phyloP scores from a whole-genome alignment of 2,888 invertebrate genomes.

The Protophormia terraenovae region DNA sequence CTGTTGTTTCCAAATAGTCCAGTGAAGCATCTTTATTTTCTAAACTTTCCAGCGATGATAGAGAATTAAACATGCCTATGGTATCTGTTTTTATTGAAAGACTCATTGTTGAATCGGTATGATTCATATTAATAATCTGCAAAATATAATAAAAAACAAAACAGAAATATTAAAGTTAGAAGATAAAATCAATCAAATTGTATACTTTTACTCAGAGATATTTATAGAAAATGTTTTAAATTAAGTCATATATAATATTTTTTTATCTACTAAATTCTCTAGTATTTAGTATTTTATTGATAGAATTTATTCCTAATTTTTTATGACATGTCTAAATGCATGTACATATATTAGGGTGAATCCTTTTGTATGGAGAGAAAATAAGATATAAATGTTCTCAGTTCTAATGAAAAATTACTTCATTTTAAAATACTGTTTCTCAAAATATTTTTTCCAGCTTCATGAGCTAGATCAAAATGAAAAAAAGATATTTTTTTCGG shows the following conservation, averaged over 20 bases:
- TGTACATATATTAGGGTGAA: no score
- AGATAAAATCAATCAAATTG: no score
- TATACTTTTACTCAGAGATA: no score
- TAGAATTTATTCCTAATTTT: background rate
- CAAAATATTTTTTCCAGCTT: no score
- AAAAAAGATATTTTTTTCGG: no score
- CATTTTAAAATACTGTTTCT: no score
- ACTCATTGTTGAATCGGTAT: conserved; percentile 67
- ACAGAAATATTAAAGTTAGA: no score
- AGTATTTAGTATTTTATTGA: background rate
- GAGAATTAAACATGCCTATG: conserved; percentile 64
- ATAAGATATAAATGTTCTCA: no score
- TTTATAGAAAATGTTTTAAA: background rate
- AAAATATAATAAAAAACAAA: conserved; percentile 35
- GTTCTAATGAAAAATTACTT: no score
- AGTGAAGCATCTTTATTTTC: conserved; percentile 56
- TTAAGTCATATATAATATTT: background rate
- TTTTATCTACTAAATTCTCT: background rate
- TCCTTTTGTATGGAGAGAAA: no score
- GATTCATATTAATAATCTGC: conserved; percentile 74
- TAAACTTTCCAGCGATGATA: conserved; percentile 44
- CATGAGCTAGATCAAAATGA: no score
- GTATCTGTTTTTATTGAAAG: conserved; percentile 57
- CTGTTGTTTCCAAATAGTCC: conserved; percentile 69
- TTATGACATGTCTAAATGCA: background rate